Conservation (phyloP, 2,797 vertebrate genomes). For the Pipistrellus pygmaeus region DNA sequence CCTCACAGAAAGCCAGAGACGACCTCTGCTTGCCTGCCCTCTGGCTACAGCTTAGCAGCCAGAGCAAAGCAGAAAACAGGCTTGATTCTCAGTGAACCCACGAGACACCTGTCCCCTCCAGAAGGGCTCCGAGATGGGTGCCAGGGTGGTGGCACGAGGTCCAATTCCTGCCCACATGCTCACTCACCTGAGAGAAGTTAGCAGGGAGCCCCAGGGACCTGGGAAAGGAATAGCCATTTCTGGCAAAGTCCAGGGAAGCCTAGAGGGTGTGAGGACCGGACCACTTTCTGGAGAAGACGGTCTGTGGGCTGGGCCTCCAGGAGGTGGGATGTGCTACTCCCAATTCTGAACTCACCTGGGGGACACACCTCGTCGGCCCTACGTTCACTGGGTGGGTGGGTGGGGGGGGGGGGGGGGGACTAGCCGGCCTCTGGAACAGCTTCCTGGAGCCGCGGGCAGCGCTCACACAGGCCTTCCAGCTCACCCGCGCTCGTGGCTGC, state of each 20-base stretch:
- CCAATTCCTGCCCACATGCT: too few relatives aligned
- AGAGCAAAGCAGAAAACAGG: not conserved
- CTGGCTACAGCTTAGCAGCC: not conserved
- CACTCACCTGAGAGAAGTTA: not conserved
- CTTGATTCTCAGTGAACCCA: not conserved
- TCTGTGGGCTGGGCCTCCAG: not conserved
- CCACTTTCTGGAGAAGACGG: not conserved
- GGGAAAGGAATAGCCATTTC: not conserved
- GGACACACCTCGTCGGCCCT: fast-evolving
- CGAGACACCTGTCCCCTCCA: fast-evolving
- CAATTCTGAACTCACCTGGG: not conserved
- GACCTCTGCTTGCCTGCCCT: not conserved
- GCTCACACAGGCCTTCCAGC: not conserved
- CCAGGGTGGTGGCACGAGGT: fast-evolving
- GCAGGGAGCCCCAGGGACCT: too few relatives aligned
- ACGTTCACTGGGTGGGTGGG: fast-evolving
- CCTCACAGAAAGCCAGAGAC: not conserved
- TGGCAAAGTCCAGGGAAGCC: not conserved
- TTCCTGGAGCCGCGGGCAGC: fast-evolving
- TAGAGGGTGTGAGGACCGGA: not conserved
- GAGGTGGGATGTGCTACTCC: not conserved
- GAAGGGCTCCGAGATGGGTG: not conserved
- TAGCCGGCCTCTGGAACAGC: fast-evolving
- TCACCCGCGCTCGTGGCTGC: fast-evolving
- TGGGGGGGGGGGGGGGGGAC: fast-evolving